phyloP scores from a whole-genome alignment of 1,140 invertebrate species.

The Cryptotermes secundus region DNA sequence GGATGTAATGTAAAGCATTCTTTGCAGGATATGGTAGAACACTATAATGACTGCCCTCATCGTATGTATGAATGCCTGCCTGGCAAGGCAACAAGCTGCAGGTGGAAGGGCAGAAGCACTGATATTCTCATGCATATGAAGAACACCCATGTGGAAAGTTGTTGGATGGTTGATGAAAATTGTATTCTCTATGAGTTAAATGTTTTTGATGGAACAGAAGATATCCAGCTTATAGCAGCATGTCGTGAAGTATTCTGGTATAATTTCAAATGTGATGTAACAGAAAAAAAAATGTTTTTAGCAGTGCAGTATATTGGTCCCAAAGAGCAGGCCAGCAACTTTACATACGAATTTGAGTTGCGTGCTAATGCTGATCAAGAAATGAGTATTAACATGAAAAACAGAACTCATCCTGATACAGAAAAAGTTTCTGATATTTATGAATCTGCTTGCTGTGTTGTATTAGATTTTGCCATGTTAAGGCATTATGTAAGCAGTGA shows the following conservation, averaged over 20 bases:
- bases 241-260: not conserved
- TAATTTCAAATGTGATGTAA: conserved; percentile 12
- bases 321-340: not conserved
- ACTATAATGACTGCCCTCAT: conserved; percentile 30
- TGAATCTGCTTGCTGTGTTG: not conserved
- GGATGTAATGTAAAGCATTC: conserved; percentile 27
- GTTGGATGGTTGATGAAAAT: not conserved
- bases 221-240: not conserved
- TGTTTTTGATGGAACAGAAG: not conserved
- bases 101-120: conserved; percentile 31
- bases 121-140: conserved; percentile 31
- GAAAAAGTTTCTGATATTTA: not conserved
- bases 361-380: not conserved
- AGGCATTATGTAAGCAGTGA: not conserved
- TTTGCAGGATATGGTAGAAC: conserved; percentile 28
- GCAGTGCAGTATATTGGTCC: conserved; percentile 23
- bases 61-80: conserved; percentile 34
- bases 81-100: conserved; percentile 25
- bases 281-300: not conserved
- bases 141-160: conserved; percentile 10
- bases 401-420: not conserved
- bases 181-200: conserved; percentile 1
- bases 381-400: not conserved
- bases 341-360: conserved; percentile 2
- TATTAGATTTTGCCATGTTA: not conserved